Evolutionary conservation across 2,797 vertebrate species (phyloP), one percentile per base, ranked within the genome.

Genomic region (Melanotaenia pygmaea): DNA sequence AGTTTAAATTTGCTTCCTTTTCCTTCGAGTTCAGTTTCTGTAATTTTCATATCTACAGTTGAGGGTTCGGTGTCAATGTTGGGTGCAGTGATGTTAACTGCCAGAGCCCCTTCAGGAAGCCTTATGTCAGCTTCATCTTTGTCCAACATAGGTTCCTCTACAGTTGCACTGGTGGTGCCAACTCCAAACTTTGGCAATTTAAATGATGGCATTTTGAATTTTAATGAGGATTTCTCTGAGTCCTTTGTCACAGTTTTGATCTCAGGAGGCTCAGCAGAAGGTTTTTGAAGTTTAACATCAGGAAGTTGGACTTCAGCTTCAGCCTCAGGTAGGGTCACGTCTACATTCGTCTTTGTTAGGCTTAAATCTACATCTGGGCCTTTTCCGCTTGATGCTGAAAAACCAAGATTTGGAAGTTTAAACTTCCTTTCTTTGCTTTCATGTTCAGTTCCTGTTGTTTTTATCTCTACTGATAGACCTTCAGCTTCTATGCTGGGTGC

Each of bases 1-100:
- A 90, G 62, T 78, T 86, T 85, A 16, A 91, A 84, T 28, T 85
- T 88, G 37, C 68, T 35, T 64, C 65, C 81, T 74, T 84, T 90
- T 9, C 2, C 69, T 0, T 83, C 76, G 2, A 18, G 28, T 67
- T 89, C 83, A 16, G 0, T 22, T 59, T 10, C 76, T 53, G 38
- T 62, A 37, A 64, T 59, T 72, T 81, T 83, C 2, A 74, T 1
- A 13, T 84, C 61, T 14, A 77, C 8, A 35, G 59, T 67, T 24
- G 69, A 57, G 1, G 32, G 57, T 12, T 80, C 70, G 18, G 34
- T 50, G 24, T 86, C 79, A 75, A 28, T 64, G 40, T 5, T 67
- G 16, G 81, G 80, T 70, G 30, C 40, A 67, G 26, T 4, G 20
- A 72, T 3, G 7, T 4, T 0, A 45, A 76, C 47, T 18, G 9